Base-by-base conservation (phyloP, 37 sponge, comb jelly and placozoan species). In the Lycopodina hypogea region DNA sequence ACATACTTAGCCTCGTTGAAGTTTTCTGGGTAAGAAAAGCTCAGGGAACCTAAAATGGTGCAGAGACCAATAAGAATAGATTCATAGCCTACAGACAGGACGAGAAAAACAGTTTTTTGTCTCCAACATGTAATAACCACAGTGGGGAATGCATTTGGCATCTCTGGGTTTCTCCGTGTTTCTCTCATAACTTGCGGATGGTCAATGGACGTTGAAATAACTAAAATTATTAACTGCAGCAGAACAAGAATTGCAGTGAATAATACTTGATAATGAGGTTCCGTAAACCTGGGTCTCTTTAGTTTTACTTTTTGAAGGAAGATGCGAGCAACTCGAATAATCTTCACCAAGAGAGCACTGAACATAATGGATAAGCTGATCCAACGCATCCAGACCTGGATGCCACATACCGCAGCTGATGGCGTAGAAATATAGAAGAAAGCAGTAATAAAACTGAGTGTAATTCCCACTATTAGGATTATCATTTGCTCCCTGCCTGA, bases 401-500 rank as follows among this genome's bases (percentile, higher is more conserved):
- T 72, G 71, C 71, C 68, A 68, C 94, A 93, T 1, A 86, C 42
- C 26, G 61, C 68, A 8, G 55, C 45, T 26, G 56, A 24, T 11
- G 90, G 87, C 1, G 80, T 79, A 0, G 76, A 58, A 40, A 93
- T 68, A 42, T 77, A 77, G 58, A 89, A 42, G 69, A 86, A 89
- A 0, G 87, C 57, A 0, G 83, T 37, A 1, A 78, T 6, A 38
- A 80, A 93, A 68, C 79, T 82, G 18, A 81, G 67, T 26, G 79
- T 45, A 11, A 93, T 86, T 24, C 94, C 94, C 23, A 74, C 42
- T 17, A 89, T 81, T 0, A 93, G 52, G 0, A 86, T 39, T 11
- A 72, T 68, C 78, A 89, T 85, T 39, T 88, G 94, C 72, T 93
- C 94, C 7, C 94, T 68, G 19, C 94, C 89, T 35, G 94, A 93